Evolutionary conservation across 1,140 invertebrate species (phyloP), one percentile per base, ranked within the genome.

Genomic region (Physella acuta): DNA sequence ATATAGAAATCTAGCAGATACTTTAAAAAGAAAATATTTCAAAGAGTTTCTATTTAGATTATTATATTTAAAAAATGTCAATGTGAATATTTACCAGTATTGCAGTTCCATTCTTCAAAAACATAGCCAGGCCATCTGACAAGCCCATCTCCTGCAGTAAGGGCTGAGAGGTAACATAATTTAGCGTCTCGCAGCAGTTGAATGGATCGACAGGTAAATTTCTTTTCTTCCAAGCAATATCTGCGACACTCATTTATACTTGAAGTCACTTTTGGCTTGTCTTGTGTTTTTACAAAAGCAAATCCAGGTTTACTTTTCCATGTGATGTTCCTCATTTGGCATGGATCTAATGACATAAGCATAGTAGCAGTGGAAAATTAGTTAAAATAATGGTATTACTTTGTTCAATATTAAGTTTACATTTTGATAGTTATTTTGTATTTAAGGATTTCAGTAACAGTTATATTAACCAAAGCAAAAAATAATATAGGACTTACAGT

Each of bases 101-200:
- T 56, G 68, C 76, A 78, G 1, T 37, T 60, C 78, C 78, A 79
- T 58, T 79, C 78, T 33, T 75, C 62, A 70, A 76, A 79, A 14
- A 74, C 56, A 55, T 73, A 75, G 34, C 76, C 74, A 37, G 72
- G 70, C 69, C 71, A 75, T 14, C 71, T 44, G 4, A 76, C 73
- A 67, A 74, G 77, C 20, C 70, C 68, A 11, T 30, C n/a, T 0
- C 26, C 61, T 8, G 68, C 71, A 24, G 65, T 70, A 5, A 64
- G 24, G 8, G 53, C 34, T 14, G 71, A 78, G 49, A 79, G 64
- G 14, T 65, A 60, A 73, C 78, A 79, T 28, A 53, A 59, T 3
- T 59, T 26, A n/a, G 66, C 71, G 49, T 59, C 63, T 14, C 58
- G 31, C 31, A 75, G 51, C n/a, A 75, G 62, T 24, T 76, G 67